Evolutionary conservation across 2,113 vertebrate genomes (phyloP), one percentile per base, ranked within the genome.

Genomic region (Antechinus stuartii): DNA sequence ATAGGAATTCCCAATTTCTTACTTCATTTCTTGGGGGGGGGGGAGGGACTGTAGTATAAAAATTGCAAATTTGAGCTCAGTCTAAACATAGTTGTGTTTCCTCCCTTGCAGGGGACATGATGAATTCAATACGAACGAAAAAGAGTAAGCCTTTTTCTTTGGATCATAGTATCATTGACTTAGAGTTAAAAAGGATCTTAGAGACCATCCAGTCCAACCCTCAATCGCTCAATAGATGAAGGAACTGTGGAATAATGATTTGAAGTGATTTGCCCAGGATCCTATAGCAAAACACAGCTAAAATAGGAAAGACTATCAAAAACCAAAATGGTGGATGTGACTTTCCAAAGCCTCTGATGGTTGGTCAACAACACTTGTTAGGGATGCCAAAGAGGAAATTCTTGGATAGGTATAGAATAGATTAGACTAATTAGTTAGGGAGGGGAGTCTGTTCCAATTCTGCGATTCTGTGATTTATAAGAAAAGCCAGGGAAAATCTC

Each of bases 1-100:
- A 24, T 90, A 19, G 46, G 61, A 96, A 84, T 97, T 97, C 93
- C 52, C 92, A 27, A 8, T 22, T 68, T 91, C 96, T 91, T 91
- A 94, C 54, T 95, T 93, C 57, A 52, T 54, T 96, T 93, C 91
- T 91, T 92, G 68, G 30, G 84, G 26, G 95, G 84, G 26, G 27
- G 56, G 84, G 26, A 94, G 84, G 26, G 27, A 54, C 92, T 76
- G 90, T 90, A 23, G 42, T 92, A 42, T 49, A 96, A 96, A 8
- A 96, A 94, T 96, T 96, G 94, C 95, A 89, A 93, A 90, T 91
- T 92, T 96, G 54, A 91, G 92, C 26, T 97, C 49, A 49, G n/a
- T 90, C 42, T 90, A 93, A 91, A 96, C n/a, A 95, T 84, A 1
- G 54, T 92, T 94, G 56, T 3, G 76, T 26, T 76, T 94, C 92